Conservation (phyloP, 2,888 invertebrate species). For the Carterocephalus palaemon region DNA sequence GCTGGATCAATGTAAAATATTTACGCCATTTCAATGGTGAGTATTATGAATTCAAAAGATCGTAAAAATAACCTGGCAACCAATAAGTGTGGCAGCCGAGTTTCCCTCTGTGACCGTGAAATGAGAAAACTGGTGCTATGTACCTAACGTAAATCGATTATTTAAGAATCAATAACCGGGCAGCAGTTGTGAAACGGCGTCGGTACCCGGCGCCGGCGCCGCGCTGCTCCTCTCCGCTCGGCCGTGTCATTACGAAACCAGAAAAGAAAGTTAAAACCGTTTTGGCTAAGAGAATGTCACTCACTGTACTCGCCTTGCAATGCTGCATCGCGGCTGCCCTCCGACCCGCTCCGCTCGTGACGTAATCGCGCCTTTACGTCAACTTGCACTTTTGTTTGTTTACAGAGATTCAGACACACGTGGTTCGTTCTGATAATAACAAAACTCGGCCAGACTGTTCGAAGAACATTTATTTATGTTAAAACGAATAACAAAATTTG, state of each 20-base stretch:
- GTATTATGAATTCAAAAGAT: neutral
- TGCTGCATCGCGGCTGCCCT: slow-evolving; percentile 40
- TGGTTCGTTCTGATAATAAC: slow-evolving; percentile 17
- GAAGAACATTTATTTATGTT: slow-evolving; percentile 18
- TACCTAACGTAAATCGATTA: slow-evolving; percentile 30
- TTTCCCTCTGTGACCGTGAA: slow-evolving; percentile 37
- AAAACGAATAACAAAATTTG: slow-evolving; percentile 11
- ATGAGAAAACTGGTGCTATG: slow-evolving; percentile 28
- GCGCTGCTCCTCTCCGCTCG: slow-evolving; percentile 54
- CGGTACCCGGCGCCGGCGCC: slow-evolving; percentile 38
- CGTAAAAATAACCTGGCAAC: neutral
- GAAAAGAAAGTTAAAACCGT: slow-evolving; percentile 67
- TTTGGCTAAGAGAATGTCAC: slow-evolving; percentile 58
- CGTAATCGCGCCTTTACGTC: slow-evolving; percentile 45
- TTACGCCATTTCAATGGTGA: too few relatives aligned
- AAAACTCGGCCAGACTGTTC: slow-evolving; percentile 10
- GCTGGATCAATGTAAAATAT: too few relatives aligned
- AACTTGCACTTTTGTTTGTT: slow-evolving; percentile 47
- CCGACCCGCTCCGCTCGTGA: slow-evolving; percentile 45
- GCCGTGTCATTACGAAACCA: slow-evolving; percentile 69
- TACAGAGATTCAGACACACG: slow-evolving; percentile 16
- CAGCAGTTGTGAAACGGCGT: slow-evolving; percentile 46
- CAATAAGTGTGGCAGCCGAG: slow-evolving; percentile 9
- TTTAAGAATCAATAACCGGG: slow-evolving; percentile 40
- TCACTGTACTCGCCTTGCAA: slow-evolving; percentile 45